phyloP scores from a whole-genome alignment of 2,888 invertebrate species.

The Drosophila mimetica region DNA sequence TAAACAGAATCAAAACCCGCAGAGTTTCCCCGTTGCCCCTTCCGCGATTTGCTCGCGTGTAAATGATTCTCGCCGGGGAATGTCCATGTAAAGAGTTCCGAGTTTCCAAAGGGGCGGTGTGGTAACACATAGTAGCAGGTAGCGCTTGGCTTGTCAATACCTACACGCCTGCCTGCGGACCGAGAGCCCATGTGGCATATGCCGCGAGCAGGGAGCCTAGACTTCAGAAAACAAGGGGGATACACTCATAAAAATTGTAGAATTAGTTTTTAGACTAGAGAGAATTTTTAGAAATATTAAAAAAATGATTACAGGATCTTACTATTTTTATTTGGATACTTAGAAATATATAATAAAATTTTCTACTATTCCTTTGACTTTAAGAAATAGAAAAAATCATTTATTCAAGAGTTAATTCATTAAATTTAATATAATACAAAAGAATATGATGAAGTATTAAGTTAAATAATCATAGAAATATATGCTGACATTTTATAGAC shows the following conservation, averaged over 20 bases:
- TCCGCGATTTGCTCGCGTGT: conserved; percentile 65
- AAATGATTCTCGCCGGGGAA: conserved; percentile 72
- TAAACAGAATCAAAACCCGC: conserved; percentile 77
- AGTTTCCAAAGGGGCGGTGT: conserved; percentile 5
- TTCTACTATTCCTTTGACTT: too few species aligned
- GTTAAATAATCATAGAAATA: too few species aligned
- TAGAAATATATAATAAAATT: too few species aligned
- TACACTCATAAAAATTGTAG: not conserved
- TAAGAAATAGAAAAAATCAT: too few species aligned
- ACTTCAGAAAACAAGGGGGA: not conserved
- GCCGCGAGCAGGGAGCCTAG: conserved; percentile 27
- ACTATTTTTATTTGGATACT: too few species aligned
- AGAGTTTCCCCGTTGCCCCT: not conserved
- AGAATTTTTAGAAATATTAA: not conserved
- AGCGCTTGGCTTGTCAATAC: conserved; percentile 69
- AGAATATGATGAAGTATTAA: too few species aligned
- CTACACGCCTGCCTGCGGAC: conserved; percentile 70
- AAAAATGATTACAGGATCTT: not conserved
- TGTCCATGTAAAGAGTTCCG: conserved; percentile 57
- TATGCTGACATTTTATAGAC: too few species aligned
- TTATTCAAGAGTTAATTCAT: too few species aligned
- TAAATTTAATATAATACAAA: too few species aligned
- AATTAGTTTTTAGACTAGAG: not conserved
- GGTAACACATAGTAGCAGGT: conserved; percentile 41
- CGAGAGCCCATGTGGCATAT: conserved; percentile 16